Evolutionary conservation across 2,888 invertebrate species (phyloP), one percentile per base, ranked within the genome.

Genomic region (Nomada fucata): DNA sequence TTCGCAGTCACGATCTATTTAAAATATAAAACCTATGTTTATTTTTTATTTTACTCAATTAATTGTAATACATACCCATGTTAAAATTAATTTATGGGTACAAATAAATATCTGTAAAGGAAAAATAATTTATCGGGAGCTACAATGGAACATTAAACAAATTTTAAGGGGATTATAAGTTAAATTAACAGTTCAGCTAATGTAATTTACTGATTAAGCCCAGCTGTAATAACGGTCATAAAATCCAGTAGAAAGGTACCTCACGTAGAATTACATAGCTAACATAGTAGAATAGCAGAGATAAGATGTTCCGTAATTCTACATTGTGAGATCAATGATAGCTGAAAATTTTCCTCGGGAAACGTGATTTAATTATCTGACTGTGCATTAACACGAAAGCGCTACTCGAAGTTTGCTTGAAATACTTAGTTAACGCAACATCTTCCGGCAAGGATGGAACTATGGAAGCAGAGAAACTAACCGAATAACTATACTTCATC

Each of bases 401-500:
- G 18, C 11, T 65, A 18, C n/a, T 52, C 59, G 3, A 78, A 79
- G 78, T 79, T 79, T 71, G 26, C 29, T 23, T 23, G 71, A 59
- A 78, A 77, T 71, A 60, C 78, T 77, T 61, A 71, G 64, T 78
- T 77, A 77, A 67, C 47, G 61, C 36, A 60, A 36, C 77, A 23
- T 64, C 26, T 29, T 11, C 42, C 55, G 20, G 26, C 11, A 63
- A 36, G 57, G 69, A 50, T 26, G 61, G 52, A 77, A 68, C 63
- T 70, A 26, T 42, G 65, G 23, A 59, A 71, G 68, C 20, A 59
- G 36, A 60, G 77, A 18, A 79, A 71, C 65, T 79, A 76, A 59
- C 81, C 57, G 69, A 61, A 60, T 84, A 84, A 74, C 74, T 75
- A 84, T 81, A 71, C 74, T 61, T 85, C 75, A 78, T 77, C 71